Conservation (phyloP, 1,140 invertebrate species). For the Drosophila tani region DNA sequence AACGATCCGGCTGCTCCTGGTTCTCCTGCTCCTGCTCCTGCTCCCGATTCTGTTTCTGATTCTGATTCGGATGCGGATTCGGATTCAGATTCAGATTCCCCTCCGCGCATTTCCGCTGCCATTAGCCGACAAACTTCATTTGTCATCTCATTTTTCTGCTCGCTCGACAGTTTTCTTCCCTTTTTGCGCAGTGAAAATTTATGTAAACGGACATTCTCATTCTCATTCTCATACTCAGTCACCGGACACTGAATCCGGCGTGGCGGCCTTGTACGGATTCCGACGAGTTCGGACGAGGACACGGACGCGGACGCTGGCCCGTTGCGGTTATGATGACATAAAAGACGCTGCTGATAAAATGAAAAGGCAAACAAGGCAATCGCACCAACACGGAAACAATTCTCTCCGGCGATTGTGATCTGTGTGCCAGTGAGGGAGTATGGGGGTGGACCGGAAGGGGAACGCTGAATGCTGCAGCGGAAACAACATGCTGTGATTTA, state of each 20-base stretch:
- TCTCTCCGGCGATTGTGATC: slow-evolving; percentile 68
- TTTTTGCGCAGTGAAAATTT: slow-evolving; percentile 73
- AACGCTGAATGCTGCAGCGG: slow-evolving; percentile 54
- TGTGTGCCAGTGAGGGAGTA: slow-evolving; percentile 6
- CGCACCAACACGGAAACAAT: slow-evolving; percentile 59
- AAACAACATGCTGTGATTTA: slow-evolving; percentile 85
- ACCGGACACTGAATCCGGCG: slow-evolving; percentile 43
- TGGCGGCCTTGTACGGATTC: slow-evolving; percentile 19
- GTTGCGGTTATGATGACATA: slow-evolving; percentile 81
- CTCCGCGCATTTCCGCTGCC: slow-evolving; percentile 75
- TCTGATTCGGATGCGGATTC: not conserved
- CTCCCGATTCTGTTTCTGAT: slow-evolving; percentile 1
- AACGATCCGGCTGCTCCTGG: slow-evolving; percentile 28
- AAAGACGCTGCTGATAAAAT: slow-evolving; percentile 79
- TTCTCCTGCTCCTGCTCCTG: not conserved
- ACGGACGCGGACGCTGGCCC: slow-evolving; percentile 43
- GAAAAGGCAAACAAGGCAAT: slow-evolving; percentile 70
- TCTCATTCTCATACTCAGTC: slow-evolving; percentile 33
- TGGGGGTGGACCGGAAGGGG: slow-evolving; percentile 25
- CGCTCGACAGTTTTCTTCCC: slow-evolving; percentile 79
- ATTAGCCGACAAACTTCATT: slow-evolving; percentile 83
- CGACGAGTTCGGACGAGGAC: slow-evolving; percentile 5
- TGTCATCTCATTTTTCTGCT: slow-evolving; percentile 83
- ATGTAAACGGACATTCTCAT: slow-evolving; percentile 82
- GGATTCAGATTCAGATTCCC: slow-evolving; percentile 9